Conservation (phyloP, 2,113 vertebrate species). For the human region GRCh38 chr2:78650501-78651000, state of each 20-base stretch:
- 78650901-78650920: too few relatives aligned
- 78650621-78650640: neutral
- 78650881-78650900: neutral
- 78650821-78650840: accelerated
- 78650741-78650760: accelerated
- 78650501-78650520: neutral
- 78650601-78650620: neutral
- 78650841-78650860: neutral
- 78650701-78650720: neutral
- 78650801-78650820: neutral
- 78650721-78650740: neutral
- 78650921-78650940: accelerated
- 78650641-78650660: neutral
- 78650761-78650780: neutral
- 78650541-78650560: neutral
- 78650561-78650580: neutral
- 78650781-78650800: accelerated
- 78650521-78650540: neutral
- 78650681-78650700: neutral
- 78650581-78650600: neutral
- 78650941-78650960: accelerated
- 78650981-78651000: neutral
- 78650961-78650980: neutral
- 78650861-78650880: neutral
- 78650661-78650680: neutral